Conservation (phyloP, 2,888 invertebrate species). For the Antheraea yamamai region DNA sequence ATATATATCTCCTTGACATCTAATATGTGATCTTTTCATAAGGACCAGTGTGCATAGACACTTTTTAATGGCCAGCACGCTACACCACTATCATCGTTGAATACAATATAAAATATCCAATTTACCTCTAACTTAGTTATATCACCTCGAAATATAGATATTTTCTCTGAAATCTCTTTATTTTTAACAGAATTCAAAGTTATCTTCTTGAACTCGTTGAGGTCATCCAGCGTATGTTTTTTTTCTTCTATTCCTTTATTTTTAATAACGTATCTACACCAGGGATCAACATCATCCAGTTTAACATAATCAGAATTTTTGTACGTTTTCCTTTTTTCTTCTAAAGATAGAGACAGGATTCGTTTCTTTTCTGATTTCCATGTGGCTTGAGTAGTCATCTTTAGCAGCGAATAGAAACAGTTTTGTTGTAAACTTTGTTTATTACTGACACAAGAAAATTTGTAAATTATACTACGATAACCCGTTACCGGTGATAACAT, state of each 20-base stretch:
- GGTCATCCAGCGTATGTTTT: conserved; percentile 64
- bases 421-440: conserved; percentile 17
- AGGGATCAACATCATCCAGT: conserved; percentile 77
- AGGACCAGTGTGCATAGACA: too few species aligned
- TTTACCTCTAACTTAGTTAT: conserved; percentile 89
- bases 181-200: conserved; percentile 62
- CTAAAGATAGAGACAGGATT: conserved; percentile 73
- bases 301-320: conserved; percentile 63
- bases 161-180: conserved; percentile 77
- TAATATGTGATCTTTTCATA: too few species aligned
- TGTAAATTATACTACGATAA: conserved; percentile 29
- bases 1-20: too few species aligned
- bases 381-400: conserved; percentile 63
- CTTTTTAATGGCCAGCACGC: too few species aligned
- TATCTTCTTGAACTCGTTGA: conserved; percentile 56
- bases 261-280: conserved; percentile 76
- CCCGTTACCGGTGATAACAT: conserved; percentile 27
- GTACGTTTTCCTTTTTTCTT: conserved; percentile 80
- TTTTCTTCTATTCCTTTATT: conserved; percentile 57
- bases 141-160: conserved; percentile 88
- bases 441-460: conserved; percentile 20
- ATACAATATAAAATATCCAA: conserved; percentile 6
- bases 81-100: too few species aligned
- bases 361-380: conserved; percentile 80
- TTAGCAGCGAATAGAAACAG: conserved; percentile 43